Evolutionary conservation across 92 coral and sea anemone genomes (phyloP).

Genomic region (Palythoa grandiflora): DNA sequence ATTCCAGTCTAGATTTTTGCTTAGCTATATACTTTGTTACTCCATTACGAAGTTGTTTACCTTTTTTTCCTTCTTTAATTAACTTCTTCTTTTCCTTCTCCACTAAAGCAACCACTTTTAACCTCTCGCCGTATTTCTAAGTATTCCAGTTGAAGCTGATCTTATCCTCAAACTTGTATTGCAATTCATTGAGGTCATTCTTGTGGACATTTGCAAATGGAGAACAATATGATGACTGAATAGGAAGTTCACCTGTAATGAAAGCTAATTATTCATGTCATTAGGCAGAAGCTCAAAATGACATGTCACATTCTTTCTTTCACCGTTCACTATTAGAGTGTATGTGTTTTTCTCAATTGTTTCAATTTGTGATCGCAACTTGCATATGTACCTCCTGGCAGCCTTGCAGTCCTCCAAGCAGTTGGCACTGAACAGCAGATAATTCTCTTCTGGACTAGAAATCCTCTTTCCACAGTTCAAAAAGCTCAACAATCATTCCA

Average conservation of each 20-base stretch:
- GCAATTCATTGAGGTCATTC: slow-evolving; percentile 8
- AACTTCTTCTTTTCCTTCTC: not conserved
- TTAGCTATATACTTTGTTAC: slow-evolving; percentile 16
- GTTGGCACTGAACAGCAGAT: too few relatives aligned
- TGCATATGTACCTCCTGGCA: too few relatives aligned
- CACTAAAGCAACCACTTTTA: slow-evolving; percentile 47
- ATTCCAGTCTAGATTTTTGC: slow-evolving; percentile 15
- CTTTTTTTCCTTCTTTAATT: not conserved
- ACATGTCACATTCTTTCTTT: slow-evolving; percentile 19
- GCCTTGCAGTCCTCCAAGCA: too few relatives aligned
- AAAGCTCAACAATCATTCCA: too few relatives aligned
- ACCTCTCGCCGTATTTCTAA: slow-evolving; percentile 33
- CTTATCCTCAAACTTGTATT: slow-evolving; percentile 34
- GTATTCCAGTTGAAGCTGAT: slow-evolving; percentile 41
- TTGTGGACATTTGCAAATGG: slow-evolving; percentile 48
- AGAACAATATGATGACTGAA: slow-evolving; percentile 44
- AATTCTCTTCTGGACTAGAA: too few relatives aligned
- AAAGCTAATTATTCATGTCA: not conserved
- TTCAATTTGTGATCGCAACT: too few relatives aligned
- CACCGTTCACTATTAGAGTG: not conserved
- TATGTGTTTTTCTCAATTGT: not conserved
- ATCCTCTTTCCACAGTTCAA: too few relatives aligned
- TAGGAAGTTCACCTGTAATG: slow-evolving; percentile 22
- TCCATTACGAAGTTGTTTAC: not conserved
- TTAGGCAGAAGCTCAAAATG: slow-evolving; percentile 45